These are phyloP conservation scores for Acronicta leporina DNA, from an alignment of 2,888 invertebrate genomes.

Conservation along the genomic window DNA sequence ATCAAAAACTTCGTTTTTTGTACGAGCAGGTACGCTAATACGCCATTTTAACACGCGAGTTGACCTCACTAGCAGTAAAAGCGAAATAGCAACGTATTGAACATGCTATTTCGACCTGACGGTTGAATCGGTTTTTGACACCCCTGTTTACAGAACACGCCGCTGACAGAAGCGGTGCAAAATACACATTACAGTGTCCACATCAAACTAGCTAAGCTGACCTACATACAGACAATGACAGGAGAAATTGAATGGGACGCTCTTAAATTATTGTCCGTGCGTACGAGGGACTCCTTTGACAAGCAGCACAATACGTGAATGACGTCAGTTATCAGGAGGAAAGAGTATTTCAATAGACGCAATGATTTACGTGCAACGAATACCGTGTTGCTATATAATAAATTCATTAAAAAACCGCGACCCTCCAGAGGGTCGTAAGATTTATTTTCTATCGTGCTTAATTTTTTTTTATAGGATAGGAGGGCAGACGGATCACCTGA, in stretches of 20 bases:
- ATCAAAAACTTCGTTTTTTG: no score
- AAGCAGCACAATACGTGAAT: slow-evolving; percentile 65
- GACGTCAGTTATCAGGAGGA: slow-evolving; percentile 69
- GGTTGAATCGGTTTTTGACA: no score
- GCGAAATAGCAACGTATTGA: no score
- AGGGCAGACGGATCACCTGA: no score
- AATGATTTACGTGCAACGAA: slow-evolving; percentile 62
- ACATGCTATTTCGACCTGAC: no score
- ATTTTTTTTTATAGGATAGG: no score
- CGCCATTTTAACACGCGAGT: no score
- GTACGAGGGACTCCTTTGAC: slow-evolving; percentile 58
- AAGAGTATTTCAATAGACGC: slow-evolving; percentile 59
- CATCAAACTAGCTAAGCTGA: slow-evolving; percentile 61
- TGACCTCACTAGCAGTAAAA: neutral
- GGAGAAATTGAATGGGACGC: slow-evolving; percentile 65
- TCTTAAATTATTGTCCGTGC: slow-evolving; percentile 71
- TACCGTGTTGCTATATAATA: slow-evolving; percentile 12
- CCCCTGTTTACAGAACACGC: no score
- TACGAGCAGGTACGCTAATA: no score
- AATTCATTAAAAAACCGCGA: no score
- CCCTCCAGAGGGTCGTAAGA: no score
- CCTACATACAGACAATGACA: slow-evolving; percentile 65
- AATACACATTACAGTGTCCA: slow-evolving; percentile 55
- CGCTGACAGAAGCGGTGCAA: slow-evolving; percentile 42
- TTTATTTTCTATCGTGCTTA: no score